Evolutionary conservation across 2,888 invertebrate species (phyloP).

Genomic region (Eilema caniola): DNA sequence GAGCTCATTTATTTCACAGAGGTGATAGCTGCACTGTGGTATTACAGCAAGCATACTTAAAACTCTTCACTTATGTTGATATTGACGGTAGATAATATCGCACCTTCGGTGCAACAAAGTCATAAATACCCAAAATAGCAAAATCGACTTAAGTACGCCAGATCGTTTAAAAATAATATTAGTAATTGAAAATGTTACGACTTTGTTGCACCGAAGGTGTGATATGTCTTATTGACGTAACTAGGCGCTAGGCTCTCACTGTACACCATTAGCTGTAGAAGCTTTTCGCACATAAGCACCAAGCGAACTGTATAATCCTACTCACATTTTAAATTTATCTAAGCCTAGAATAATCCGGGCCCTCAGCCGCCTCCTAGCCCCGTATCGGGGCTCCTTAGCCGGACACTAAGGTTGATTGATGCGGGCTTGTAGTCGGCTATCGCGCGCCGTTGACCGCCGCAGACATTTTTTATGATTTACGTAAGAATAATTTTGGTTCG

Average conservation of each 20-base stretch:
- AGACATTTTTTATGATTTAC: constrained; percentile 56
- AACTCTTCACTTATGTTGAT: no score
- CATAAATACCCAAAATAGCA: no score
- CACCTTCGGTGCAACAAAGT: no score
- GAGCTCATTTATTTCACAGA: no score
- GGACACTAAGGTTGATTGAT: constrained; percentile 65
- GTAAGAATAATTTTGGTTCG: constrained; percentile 51
- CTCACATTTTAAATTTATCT: constrained; percentile 5
- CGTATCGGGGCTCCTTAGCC: constrained; percentile 15
- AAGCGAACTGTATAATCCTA: neutral
- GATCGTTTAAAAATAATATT: no score
- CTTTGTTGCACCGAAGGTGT: no score
- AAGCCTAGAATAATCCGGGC: constrained; percentile 6
- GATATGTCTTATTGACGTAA: no score
- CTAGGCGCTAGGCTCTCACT: neutral
- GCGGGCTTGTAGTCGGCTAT: constrained; percentile 50
- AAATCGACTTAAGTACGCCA: no score
- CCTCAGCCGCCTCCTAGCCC: neutral
- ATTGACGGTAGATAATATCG: neutral
- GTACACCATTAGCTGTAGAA: neutral
- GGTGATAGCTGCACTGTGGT: no score
- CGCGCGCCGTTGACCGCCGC: constrained; percentile 48
- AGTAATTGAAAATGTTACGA: no score
- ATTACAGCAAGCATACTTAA: neutral
- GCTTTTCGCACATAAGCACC: neutral